Base-by-base conservation (phyloP, 2,797 vertebrate species). In the Pseudomugil tenellus region DNA sequence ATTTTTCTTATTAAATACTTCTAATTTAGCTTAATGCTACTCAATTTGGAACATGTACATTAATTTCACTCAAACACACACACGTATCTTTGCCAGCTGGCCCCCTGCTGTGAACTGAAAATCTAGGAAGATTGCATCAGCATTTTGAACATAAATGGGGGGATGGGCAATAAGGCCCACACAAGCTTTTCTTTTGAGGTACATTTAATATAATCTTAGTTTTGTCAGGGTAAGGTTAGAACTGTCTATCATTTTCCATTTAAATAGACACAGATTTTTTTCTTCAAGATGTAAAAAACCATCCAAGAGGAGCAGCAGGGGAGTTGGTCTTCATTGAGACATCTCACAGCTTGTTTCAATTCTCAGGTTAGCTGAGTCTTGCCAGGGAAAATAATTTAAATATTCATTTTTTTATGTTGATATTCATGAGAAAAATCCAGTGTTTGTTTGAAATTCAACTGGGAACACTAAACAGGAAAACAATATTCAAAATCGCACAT, bases 91-190 rank as follows among this genome's bases (percentile, higher is more conserved):
- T 29, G 75, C 67, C 51, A 29, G 69, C 54, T 34, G 39, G 21
- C 66, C 72, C 76, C 77, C 74, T 21, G 28, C 64, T 74, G 74
- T 67, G 76, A 32, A 76, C 67, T 84, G 74, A 87, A 85, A 87
- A 72, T 37, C 69, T 48, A 68, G 67, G 69, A 58, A 71, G 77
- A 89, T 89, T 89, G 71, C 83, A 89, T 91, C 85, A 84, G 79
- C 76, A 81, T 81, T 81, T 84, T 85, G 68, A 83, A 69, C 72
- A 78, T 49, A 69, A 81, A 52, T 72, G 49, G 49, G 64, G 80
- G 77, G 70, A 69, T 79, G 69, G 61, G 73, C 80, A 75, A 82
- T 48, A 32, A 76, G 48, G 61, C 19, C 14, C 0, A 3, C 21
- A 39, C 56, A 41, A 39, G 23, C 58, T 77, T 79, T 69, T 69